Conservation (phyloP, 1,140 invertebrate species). For the Pseudomyrmex pallidus region DNA sequence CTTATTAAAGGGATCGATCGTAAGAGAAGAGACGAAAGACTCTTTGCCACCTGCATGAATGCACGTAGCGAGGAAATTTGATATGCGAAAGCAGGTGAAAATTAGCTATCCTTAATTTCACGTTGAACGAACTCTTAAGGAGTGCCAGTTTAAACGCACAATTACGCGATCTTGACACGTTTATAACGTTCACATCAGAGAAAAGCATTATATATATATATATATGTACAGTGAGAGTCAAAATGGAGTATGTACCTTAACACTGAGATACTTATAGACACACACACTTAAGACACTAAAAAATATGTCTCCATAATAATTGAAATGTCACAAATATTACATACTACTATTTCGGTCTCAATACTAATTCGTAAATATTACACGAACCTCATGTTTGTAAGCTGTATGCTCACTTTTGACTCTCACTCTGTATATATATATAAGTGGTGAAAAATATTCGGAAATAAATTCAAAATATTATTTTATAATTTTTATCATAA, state of each 20-base stretch:
- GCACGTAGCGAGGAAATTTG: neutral
- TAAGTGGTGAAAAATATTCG: neutral
- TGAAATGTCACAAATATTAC: neutral
- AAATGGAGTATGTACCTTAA: too few species aligned
- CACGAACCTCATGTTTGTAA: too few species aligned
- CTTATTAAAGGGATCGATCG: conserved; percentile 50
- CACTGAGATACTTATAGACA: too few species aligned
- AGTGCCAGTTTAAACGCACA: neutral
- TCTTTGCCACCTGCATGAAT: neutral
- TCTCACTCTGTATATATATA: too few species aligned
- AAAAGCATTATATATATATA: neutral
- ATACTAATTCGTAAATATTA: too few species aligned
- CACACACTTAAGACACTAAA: too few species aligned
- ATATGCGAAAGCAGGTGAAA: neutral
- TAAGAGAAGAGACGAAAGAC: neutral
- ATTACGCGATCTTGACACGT: conserved; percentile 11
- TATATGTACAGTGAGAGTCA: neutral
- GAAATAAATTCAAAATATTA: too few species aligned
- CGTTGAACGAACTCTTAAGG: neutral
- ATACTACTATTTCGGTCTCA: neutral
- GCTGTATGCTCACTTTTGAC: too few species aligned
- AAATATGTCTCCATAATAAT: neutral
- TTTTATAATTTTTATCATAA: too few species aligned
- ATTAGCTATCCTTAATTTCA: conserved; percentile 35
- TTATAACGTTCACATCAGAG: conserved; percentile 1